Evolutionary conservation across 2,113 vertebrate species (phyloP).

Genomic region (Neoarius graeffei): DNA sequence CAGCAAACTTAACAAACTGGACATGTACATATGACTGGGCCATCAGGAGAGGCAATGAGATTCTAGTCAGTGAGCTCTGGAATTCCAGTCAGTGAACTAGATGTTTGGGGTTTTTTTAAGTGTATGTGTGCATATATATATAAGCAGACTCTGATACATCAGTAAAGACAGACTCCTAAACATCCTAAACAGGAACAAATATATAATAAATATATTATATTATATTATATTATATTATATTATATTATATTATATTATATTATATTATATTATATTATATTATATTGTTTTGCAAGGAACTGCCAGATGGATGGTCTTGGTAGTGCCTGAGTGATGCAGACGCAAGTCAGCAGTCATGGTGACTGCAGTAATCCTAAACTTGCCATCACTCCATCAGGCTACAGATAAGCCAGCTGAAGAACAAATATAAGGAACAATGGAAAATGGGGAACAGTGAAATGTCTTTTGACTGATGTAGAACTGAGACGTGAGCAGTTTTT

Average conservation of each 20-base stretch:
- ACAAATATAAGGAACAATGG: conserved; percentile 68
- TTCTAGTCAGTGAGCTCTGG: conserved; percentile 19
- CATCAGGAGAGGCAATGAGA: conserved; percentile 65
- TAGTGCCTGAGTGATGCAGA: conserved; percentile 54
- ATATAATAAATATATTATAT: neutral
- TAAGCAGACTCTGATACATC: too few relatives aligned
- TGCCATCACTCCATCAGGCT: conserved; percentile 68
- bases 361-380: conserved; percentile 69
- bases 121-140: too few relatives aligned
- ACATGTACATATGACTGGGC: conserved; percentile 69
- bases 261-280: too few relatives aligned
- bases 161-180: too few relatives aligned
- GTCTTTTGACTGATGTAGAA: conserved; percentile 62
- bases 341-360: conserved; percentile 66
- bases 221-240: too few relatives aligned
- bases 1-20: conserved; percentile 70
- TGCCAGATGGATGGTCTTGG: conserved; percentile 48
- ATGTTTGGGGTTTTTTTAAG: too few relatives aligned
- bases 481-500: conserved; percentile 59
- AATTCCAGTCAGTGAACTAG: neutral
- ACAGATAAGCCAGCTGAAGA: conserved; percentile 70
- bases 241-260: too few relatives aligned
- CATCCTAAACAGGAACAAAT: too few relatives aligned
- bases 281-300: neutral
- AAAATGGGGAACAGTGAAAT: conserved; percentile 68